Percentiles rank a stretch among this genome's conserved stretches.
These are phyloP conservation scores for Buathra laborator DNA, from an alignment of 2,888 invertebrate genomes.

Conservation along the genomic window DNA sequence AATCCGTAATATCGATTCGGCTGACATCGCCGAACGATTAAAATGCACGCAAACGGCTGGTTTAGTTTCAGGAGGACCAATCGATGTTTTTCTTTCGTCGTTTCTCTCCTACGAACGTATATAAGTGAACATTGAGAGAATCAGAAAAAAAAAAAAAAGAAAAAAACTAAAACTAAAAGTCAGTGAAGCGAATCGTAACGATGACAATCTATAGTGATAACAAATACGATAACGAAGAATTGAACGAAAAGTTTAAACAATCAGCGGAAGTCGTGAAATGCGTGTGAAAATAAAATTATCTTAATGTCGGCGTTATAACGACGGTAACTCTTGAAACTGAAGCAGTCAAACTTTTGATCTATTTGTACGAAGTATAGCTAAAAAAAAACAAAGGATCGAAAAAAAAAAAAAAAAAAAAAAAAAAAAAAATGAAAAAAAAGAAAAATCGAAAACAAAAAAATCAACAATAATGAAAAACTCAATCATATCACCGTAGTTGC, in stretches of 20 bases:
- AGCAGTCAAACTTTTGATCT: conserved; percentile 59
- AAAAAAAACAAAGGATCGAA: conserved; percentile 22
- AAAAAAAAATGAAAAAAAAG: conserved; percentile 68
- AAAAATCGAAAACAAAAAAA: conserved; percentile 46
- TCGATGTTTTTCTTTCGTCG: conserved; percentile 46
- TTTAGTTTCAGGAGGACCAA: conserved; percentile 70
- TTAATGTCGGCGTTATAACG: conserved; percentile 28
- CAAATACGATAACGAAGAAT: conserved; percentile 56
- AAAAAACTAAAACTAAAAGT: conserved; percentile 42
- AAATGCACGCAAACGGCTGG: conserved; percentile 63
- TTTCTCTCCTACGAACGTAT: conserved; percentile 3
- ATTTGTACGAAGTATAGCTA: conserved; percentile 61
- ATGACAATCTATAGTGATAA: conserved; percentile 72
- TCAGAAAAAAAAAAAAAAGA: conserved; percentile 17
- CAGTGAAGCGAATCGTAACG: conserved; percentile 62
- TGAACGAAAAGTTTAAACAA: conserved; percentile 30
- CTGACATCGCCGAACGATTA: conserved; percentile 63
- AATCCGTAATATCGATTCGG: conserved; percentile 55
- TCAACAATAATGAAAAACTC: conserved; percentile 72
- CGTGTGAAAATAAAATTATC: conserved; percentile 27
- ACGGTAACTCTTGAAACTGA: conserved; percentile 68
- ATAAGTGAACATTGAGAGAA: conserved; percentile 12
- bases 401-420: conserved; percentile 48
- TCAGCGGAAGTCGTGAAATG: background rate
- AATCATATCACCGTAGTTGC: conserved; percentile 82